These are phyloP conservation scores for Phoeniculus purpureus DNA, from an alignment of 2,797 vertebrate species.

Conservation along the genomic window DNA sequence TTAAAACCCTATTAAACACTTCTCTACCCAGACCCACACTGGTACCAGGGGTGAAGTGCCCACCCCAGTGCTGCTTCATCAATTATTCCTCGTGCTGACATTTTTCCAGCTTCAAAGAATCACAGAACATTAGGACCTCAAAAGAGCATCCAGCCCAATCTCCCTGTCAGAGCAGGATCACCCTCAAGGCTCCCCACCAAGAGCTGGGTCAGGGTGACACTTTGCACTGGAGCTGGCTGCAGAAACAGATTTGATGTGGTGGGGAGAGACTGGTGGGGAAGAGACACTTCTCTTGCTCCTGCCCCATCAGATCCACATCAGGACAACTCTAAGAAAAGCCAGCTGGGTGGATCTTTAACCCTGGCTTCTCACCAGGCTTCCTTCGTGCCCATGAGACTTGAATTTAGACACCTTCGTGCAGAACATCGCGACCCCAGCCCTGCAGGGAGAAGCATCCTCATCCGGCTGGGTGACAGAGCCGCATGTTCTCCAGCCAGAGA, in stretches of 20 bases:
- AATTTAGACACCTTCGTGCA: neutral
- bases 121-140: no score
- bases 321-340: neutral
- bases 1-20: neutral
- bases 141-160: no score
- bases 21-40: neutral
- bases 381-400: no score
- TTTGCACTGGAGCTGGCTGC: neutral
- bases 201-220: accelerated
- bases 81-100: neutral
- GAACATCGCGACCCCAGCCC: neutral
- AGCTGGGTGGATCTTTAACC: neutral
- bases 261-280: neutral
- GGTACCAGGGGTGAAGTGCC: neutral
- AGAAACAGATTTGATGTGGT: neutral
- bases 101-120: no score
- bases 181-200: neutral
- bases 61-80: neutral
- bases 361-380: neutral
- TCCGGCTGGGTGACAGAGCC: accelerated
- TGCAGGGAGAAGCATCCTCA: neutral
- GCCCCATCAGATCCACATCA: neutral
- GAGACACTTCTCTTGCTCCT: neutral
- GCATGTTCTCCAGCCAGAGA: neutral
- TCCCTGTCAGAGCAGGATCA: neutral